Base-by-base conservation (phyloP, 2,888 invertebrate species). In the Diarsia brunnea region DNA sequence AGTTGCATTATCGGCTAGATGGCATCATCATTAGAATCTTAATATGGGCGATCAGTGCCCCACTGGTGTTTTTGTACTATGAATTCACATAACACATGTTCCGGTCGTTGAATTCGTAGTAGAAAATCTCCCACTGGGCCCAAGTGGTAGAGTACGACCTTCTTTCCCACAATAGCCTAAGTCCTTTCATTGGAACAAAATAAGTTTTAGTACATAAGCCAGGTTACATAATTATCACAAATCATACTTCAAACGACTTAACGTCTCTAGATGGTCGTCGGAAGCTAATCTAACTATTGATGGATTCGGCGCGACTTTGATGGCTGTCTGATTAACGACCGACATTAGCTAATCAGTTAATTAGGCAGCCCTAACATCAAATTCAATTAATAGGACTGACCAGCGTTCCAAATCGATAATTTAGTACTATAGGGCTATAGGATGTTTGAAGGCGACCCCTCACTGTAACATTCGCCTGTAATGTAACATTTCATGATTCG, bases 261-360 rank as follows among this genome's bases (percentile, higher is more conserved):
- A 53, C 45, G 69, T 12, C 24, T 72, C 21, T 73, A 16, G 24
- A 64, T 65, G 73, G n/a, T 58, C 49, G 55, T 51, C 43, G 31
- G 81, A 64, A 64, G 31, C 64, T 65, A 78, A 72, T 79, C 73
- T 47, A 64, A 65, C 14, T 55, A 51, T 79, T 24, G 45, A 58
- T 58, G 43, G 64, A 21, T 38, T 72, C 12, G 45, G 55, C 55
- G 19, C 11, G 16, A 51, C 45, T 78, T 78, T 72, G 51, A 60
- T 72, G 51, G 45, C 21, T 51, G 55, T 64, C 79, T 63, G 76
- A 78, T 78, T 55, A 55, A 55, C 47, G 63, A 55, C 63, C 38
- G 45, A 64, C 63, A 71, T 79, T 77, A 70, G 53, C 10, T 49
- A 77, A 77, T 77, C 49, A 79, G 55, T 45, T 58, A 38, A 71